Conservation (phyloP, 2,797 vertebrate genomes). For the Sylvilagus floridanus region DNA sequence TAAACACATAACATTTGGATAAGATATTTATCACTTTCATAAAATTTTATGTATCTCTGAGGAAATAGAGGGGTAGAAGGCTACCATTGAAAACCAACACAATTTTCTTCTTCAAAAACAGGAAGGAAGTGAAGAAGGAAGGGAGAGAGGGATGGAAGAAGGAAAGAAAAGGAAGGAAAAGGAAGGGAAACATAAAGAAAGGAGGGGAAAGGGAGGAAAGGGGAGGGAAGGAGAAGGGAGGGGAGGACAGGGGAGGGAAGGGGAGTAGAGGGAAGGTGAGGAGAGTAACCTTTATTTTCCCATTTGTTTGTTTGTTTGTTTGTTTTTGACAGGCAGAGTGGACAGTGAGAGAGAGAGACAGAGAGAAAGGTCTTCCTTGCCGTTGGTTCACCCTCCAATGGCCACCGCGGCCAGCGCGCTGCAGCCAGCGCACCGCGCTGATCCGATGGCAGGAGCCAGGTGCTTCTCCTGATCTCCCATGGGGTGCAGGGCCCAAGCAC, state of each 20-base stretch:
- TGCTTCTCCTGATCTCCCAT: too few relatives aligned
- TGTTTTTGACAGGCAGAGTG: too few relatives aligned
- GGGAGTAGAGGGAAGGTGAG: not conserved
- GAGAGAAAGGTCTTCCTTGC: too few relatives aligned
- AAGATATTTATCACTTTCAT: not conserved
- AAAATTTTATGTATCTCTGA: not conserved
- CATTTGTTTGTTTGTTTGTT: too few relatives aligned
- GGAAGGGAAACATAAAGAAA: too few relatives aligned
- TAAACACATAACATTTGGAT: not conserved
- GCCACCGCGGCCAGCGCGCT: too few relatives aligned
- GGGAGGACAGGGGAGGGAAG: not conserved
- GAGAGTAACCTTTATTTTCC: not conserved
- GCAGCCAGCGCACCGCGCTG: too few relatives aligned
- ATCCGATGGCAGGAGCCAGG: too few relatives aligned
- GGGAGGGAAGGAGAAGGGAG: not conserved
- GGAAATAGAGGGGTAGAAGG: not conserved
- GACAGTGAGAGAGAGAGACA: too few relatives aligned
- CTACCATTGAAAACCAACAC: constrained; percentile 16
- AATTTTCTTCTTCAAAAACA: not conserved
- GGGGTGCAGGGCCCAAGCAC: too few relatives aligned
- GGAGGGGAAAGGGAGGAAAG: not conserved
- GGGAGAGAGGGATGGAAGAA: not conserved
- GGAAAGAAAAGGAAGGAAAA: not conserved
- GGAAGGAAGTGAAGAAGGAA: not conserved
- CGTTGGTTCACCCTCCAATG: too few relatives aligned